Base-by-base conservation (phyloP, 2,797 vertebrate species). In the Pseudochaenichthys georgianus region DNA sequence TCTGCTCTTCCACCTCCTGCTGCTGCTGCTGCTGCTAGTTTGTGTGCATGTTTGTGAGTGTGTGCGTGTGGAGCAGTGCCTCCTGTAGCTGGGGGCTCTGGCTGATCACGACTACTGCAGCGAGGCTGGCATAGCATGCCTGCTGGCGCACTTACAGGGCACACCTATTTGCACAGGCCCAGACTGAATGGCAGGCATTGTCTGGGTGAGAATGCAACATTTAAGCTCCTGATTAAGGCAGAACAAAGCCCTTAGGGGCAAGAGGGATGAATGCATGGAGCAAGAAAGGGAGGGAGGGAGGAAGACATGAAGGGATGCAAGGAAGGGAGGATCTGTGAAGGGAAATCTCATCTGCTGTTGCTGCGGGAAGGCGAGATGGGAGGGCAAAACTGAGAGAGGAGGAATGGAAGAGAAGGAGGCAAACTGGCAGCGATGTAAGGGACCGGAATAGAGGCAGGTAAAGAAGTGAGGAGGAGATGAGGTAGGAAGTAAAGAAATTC, bases 161-260 rank as follows among this genome's bases (percentile, higher is more conserved):
- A 89, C 91, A 93, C 90, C 91, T 93, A 92, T 93, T 93, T 92
- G 91, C 89, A 92, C 86, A 92, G 87, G 79, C 80, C 84, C 76
- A 87, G 86, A 87, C 86, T 93, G 89, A 93, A 92, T 88, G 88
- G 89, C 84, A 89, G 85, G 82, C 87, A 93, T 92, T 93, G 88
- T 90, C 85, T 92, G 85, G 88, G 84, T 86, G 87, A 90, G 85
- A 92, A 92, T 91, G 90, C 92, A 93, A 92, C 92, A 93, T 87
- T 93, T 94, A 93, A 93, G 89, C 92, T 88, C 86, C 89, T 89
- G 92, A 94, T 93, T 93, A 93, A 90, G 87, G 89, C 88, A 91
- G 90, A 93, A 92, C 92, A 93, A 93, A 92, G 83, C 88, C 89
- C 88, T 63, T 78, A 84, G 88, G 90, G 92, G 80, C 87, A 91